phyloP scores from a whole-genome alignment of 2,888 invertebrate genomes.

The Chymomyza procnemis region DNA sequence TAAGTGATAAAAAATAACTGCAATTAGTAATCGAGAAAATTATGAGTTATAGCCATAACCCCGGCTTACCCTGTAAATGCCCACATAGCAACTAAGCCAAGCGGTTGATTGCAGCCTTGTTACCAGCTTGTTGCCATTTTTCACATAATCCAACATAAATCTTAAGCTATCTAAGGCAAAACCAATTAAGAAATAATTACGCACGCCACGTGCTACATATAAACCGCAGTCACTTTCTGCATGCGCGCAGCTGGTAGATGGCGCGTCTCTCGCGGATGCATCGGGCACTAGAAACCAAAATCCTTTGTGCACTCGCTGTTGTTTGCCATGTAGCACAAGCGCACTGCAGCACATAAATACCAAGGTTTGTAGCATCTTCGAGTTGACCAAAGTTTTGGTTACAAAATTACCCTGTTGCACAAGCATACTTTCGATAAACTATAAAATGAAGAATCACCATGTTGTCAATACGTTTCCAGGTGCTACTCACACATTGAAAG shows the following conservation, averaged over 20 bases:
- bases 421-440: conserved; percentile 63
- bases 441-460: not conserved
- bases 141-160: conserved; percentile 37
- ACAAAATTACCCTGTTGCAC: conserved; percentile 44
- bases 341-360: conserved; percentile 71
- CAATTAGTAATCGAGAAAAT: not conserved
- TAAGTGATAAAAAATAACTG: conserved; percentile 12
- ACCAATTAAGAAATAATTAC: conserved; percentile 61
- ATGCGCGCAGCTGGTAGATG: conserved; percentile 32
- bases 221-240: conserved; percentile 17
- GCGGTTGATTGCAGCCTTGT: conserved; percentile 46
- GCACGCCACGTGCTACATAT: conserved; percentile 51
- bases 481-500: conserved; percentile 66
- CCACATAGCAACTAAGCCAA: conserved; percentile 64
- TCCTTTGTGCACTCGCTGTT: conserved; percentile 33
- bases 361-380: conserved; percentile 48
- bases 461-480: not conserved
- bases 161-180: conserved; percentile 62
- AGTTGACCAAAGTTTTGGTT: conserved; percentile 43
- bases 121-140: conserved; percentile 24
- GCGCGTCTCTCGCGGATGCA: not conserved
- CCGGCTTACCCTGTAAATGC: conserved; percentile 67
- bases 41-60: not conserved
- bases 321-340: conserved; percentile 57
- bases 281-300: conserved; percentile 67